Conservation (phyloP, 2,888 invertebrate species). For the Thereva unica region DNA sequence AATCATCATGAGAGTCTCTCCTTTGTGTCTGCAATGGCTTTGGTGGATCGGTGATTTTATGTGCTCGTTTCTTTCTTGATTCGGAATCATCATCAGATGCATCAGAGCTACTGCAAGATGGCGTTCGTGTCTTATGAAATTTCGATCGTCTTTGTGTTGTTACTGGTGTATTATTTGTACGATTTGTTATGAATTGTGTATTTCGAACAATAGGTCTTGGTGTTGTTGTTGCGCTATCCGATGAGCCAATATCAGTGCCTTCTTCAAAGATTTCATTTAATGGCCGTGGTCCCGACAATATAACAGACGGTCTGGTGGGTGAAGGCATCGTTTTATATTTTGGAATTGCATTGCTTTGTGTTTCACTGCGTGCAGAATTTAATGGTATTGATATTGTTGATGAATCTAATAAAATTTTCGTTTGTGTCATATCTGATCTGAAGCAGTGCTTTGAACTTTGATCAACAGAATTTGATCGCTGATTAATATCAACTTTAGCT, state of each 20-base stretch:
- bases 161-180: slow-evolving; percentile 35
- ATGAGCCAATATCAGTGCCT: slow-evolving; percentile 56
- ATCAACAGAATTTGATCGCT: slow-evolving; percentile 41
- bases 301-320: slow-evolving; percentile 56
- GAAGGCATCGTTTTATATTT: slow-evolving; percentile 67
- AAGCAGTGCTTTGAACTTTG: slow-evolving; percentile 15
- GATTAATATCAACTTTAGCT: slow-evolving; percentile 6
- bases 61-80: slow-evolving; percentile 77
- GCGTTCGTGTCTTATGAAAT: slow-evolving; percentile 74
- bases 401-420: slow-evolving; percentile 58
- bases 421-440: slow-evolving; percentile 37
- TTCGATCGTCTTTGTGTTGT: slow-evolving; percentile 65
- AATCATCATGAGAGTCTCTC: slow-evolving; percentile 82
- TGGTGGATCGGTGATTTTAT: slow-evolving; percentile 68
- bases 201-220: slow-evolving; percentile 49
- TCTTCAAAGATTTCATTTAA: slow-evolving; percentile 74
- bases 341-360: slow-evolving; percentile 52
- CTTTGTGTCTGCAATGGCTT: slow-evolving; percentile 66
- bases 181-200: slow-evolving; percentile 42
- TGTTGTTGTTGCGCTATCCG: slow-evolving; percentile 45
- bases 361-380: slow-evolving; percentile 47
- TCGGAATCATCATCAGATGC: slow-evolving; percentile 89
- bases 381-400: slow-evolving; percentile 63
- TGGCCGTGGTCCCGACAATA: slow-evolving; percentile 51
- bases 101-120: slow-evolving; percentile 92